phyloP scores from a whole-genome alignment of 2,113 vertebrate species.

The Chunga burmeisteri region DNA sequence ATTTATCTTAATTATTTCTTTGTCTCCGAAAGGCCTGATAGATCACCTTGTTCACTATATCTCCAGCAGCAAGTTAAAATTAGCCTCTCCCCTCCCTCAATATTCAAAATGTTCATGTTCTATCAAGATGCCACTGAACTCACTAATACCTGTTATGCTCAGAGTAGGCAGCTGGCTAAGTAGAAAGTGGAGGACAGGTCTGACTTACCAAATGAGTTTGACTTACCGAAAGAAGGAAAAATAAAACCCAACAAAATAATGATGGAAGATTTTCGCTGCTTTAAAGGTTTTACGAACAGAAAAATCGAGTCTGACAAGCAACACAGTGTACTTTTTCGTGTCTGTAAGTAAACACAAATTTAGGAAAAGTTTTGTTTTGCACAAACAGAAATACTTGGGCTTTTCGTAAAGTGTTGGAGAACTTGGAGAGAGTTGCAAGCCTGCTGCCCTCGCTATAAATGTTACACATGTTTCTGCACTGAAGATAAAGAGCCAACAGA shows the following conservation, averaged over 20 bases:
- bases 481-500: background rate
- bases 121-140: background rate
- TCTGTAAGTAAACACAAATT: background rate
- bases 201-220: background rate
- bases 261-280: background rate
- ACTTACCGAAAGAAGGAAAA: background rate
- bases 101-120: background rate
- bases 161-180: background rate
- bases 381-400: background rate
- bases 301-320: background rate
- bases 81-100: background rate
- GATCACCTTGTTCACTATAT: background rate
- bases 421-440: background rate
- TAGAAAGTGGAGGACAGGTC: background rate
- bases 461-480: background rate
- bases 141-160: background rate
- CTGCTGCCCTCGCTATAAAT: background rate
- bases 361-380: background rate
- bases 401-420: background rate
- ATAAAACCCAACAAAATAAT: background rate
- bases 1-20: slow-evolving; percentile 16
- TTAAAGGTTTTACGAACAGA: background rate
- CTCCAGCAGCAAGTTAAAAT: slow-evolving; percentile 14
- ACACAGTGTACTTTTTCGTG: background rate
- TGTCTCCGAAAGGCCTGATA: background rate